Evolutionary conservation across 2,888 invertebrate species (phyloP).

Genomic region (Pardosa pseudoannulata): DNA sequence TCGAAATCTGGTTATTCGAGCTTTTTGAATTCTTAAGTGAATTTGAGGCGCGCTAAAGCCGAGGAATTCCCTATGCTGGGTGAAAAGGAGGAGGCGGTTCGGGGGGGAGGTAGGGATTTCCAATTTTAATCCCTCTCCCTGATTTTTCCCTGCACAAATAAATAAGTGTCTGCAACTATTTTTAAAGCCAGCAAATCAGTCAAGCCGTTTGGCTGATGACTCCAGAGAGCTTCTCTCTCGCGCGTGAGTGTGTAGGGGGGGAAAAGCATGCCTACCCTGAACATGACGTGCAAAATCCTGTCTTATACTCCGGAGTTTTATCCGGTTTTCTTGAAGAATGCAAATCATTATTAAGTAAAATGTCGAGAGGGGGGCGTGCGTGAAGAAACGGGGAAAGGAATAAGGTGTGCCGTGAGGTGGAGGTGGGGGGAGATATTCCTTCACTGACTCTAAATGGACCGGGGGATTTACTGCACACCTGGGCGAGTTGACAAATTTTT

Average conservation of each 20-base stretch:
- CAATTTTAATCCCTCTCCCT: slow-evolving; percentile 33
- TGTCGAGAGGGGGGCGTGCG: background rate
- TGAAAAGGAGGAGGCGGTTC: background rate
- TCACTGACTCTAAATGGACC: slow-evolving; percentile 37
- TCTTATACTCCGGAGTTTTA: slow-evolving; percentile 11
- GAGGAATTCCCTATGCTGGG: slow-evolving; percentile 34
- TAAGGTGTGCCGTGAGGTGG: too few species aligned
- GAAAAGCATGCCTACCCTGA: slow-evolving; percentile 11
- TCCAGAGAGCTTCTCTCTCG: slow-evolving; percentile 30
- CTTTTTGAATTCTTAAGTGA: slow-evolving; percentile 71
- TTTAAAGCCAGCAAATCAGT: slow-evolving; percentile 69
- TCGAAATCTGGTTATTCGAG: slow-evolving; percentile 62
- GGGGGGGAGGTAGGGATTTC: slow-evolving; percentile 9
- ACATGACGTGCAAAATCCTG: slow-evolving; percentile 40
- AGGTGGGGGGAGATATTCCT: background rate
- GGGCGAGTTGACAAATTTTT: slow-evolving; percentile 50
- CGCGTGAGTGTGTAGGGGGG: too few species aligned
- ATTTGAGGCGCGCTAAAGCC: slow-evolving; percentile 33
- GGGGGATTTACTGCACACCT: slow-evolving; percentile 30
- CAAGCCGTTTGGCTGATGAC: slow-evolving; percentile 51
- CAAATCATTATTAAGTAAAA: slow-evolving; percentile 72
- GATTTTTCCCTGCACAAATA: slow-evolving; percentile 35
- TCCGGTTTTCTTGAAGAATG: slow-evolving; percentile 58
- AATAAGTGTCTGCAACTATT: slow-evolving; percentile 65
- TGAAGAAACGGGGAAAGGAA: too few species aligned